Evolutionary conservation across 1,140 invertebrate genomes (phyloP).

Genomic region (Lordiphosa clarofinis): DNA sequence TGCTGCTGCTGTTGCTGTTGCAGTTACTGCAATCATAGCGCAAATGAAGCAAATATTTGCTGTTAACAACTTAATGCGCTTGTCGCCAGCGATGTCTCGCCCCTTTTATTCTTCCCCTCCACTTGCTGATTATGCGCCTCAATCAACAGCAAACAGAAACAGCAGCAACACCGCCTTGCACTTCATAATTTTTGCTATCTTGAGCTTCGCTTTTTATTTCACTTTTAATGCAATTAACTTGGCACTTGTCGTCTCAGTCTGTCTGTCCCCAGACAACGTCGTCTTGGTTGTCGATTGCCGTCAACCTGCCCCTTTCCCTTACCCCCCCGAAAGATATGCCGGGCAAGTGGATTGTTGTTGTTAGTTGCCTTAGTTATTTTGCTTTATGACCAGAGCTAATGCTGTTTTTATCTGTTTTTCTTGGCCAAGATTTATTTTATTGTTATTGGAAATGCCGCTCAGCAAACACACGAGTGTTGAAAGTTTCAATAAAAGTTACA

Average conservation of each 20-base stretch:
- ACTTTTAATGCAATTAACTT: conserved; percentile 78
- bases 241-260: conserved; percentile 62
- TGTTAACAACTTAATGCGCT: conserved; percentile 77
- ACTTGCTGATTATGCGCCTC: conserved; percentile 69
- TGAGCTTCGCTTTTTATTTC: conserved; percentile 76
- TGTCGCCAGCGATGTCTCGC: conserved; percentile 31
- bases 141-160: conserved; percentile 52
- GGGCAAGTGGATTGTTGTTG: conserved; percentile 26
- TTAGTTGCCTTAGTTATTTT: conserved; percentile 47
- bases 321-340: conserved; percentile 2
- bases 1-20: conserved; percentile 31
- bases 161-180: conserved; percentile 40
- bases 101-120: neutral
- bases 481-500: conserved; percentile 71
- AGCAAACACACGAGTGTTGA: conserved; percentile 21
- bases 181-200: conserved; percentile 75
- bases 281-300: conserved; percentile 50
- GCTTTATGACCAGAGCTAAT: conserved; percentile 66
- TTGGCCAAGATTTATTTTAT: conserved; percentile 76
- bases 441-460: conserved; percentile 62
- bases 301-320: neutral
- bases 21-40: conserved; percentile 61
- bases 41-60: conserved; percentile 77
- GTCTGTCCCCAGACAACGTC: conserved; percentile 31
- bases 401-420: conserved; percentile 74